phyloP scores from a whole-genome alignment of 1,140 invertebrate species.

The Diorhabda sublineata region DNA sequence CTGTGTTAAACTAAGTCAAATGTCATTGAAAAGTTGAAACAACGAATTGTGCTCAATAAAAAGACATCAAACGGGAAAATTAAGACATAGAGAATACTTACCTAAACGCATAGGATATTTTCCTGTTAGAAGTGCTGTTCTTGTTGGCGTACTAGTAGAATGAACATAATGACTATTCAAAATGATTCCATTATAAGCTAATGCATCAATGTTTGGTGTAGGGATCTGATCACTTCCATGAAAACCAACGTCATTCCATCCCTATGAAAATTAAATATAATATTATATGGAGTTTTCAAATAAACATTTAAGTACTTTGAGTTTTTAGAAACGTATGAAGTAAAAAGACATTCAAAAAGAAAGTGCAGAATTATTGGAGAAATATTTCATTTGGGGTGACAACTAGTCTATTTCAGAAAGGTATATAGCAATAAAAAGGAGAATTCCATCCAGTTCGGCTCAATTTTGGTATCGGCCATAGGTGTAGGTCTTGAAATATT shows the following conservation, averaged over 20 bases:
- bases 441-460: too few species aligned
- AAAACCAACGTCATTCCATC: conserved; percentile 74
- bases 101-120: conserved; percentile 66
- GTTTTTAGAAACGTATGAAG: not conserved
- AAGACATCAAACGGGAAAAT: too few species aligned
- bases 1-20: too few species aligned
- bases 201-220: conserved; percentile 64
- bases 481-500: too few species aligned
- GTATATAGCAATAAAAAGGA: too few species aligned
- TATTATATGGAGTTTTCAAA: not conserved
- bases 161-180: conserved; percentile 63
- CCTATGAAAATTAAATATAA: conserved; percentile 48
- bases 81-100: conserved; percentile 34
- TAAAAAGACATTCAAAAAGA: not conserved
- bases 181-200: conserved; percentile 63
- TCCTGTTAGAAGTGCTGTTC: conserved; percentile 64
- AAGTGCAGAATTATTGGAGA: not conserved
- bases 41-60: too few species aligned
- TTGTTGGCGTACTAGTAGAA: conserved; percentile 61
- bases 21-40: too few species aligned
- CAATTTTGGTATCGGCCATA: too few species aligned
- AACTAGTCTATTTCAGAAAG: too few species aligned
- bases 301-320: not conserved
- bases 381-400: too few species aligned
- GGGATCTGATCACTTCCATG: conserved; percentile 67